Conservation (phyloP, 2,888 invertebrate species). For the Allolobophora icterica region DNA sequence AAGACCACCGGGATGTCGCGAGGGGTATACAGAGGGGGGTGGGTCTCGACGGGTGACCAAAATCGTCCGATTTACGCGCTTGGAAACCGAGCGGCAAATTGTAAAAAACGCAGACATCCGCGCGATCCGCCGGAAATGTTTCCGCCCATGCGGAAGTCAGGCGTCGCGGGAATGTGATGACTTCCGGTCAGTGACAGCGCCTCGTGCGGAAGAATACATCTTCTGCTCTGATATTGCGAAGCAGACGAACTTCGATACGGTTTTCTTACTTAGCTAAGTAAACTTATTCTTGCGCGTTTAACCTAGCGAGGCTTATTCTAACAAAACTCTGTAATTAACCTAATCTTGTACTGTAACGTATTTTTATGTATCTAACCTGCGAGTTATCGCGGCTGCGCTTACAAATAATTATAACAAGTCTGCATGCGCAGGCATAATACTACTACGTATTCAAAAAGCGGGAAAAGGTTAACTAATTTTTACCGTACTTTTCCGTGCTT, state of each 20-base stretch:
- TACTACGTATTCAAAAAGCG: too few species aligned
- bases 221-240: neutral
- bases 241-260: neutral
- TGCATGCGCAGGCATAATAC: too few species aligned
- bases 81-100: slow-evolving; percentile 7
- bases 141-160: neutral
- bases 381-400: too few species aligned
- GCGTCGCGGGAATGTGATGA: slow-evolving; percentile 11
- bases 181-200: slow-evolving; percentile 17
- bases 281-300: neutral
- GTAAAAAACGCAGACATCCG: slow-evolving; percentile 2
- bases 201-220: slow-evolving; percentile 17
- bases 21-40: neutral
- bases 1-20: neutral
- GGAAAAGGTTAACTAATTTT: too few species aligned
- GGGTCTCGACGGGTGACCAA: neutral
- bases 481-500: too few species aligned
- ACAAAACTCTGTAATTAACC: neutral
- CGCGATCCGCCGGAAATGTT: slow-evolving; percentile 17
- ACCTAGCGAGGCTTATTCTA: neutral
- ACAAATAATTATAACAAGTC: too few species aligned
- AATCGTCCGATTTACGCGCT: neutral
- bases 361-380: too few species aligned
- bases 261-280: neutral
- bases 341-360: too few species aligned